phyloP scores from a whole-genome alignment of 2,888 invertebrate genomes.

The Melanchra persicariae region DNA sequence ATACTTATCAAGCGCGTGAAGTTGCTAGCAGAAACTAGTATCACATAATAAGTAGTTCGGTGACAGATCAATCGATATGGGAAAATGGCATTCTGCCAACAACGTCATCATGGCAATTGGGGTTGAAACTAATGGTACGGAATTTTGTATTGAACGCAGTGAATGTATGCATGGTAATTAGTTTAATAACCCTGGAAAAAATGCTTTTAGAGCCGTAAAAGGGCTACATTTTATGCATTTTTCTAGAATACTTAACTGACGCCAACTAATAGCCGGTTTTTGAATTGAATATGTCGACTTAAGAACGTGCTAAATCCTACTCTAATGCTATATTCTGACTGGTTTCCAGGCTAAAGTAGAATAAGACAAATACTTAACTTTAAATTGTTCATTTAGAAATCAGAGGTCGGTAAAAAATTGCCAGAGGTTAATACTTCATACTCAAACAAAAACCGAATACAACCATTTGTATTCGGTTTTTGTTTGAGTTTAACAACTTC shows the following conservation, averaged over 20 bases:
- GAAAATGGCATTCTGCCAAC: slow-evolving; percentile 70
- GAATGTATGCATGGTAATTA: slow-evolving; percentile 14
- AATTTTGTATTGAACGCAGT: slow-evolving; percentile 18
- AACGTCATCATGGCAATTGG: slow-evolving; percentile 56
- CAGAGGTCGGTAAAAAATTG: too few relatives aligned
- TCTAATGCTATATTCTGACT: too few relatives aligned
- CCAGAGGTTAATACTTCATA: too few relatives aligned
- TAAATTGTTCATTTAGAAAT: too few relatives aligned
- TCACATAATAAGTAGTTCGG: slow-evolving; percentile 25
- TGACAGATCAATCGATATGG: slow-evolving; percentile 66
- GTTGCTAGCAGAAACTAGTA: not conserved
- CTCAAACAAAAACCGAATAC: too few relatives aligned
- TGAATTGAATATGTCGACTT: not conserved
- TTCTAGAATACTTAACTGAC: not conserved
- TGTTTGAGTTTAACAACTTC: too few relatives aligned
- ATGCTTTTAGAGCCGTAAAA: not conserved
- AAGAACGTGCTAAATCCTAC: not conserved
- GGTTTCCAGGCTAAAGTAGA: too few relatives aligned
- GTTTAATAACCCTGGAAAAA: not conserved
- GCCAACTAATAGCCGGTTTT: too few relatives aligned
- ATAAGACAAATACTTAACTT: too few relatives aligned
- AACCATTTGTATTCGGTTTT: too few relatives aligned
- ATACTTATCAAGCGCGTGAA: not conserved
- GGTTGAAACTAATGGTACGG: slow-evolving; percentile 6
- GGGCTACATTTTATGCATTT: not conserved